A percentile compares a stretch with the other conserved stretches of the same genome.
These are phyloP conservation scores for Anser brachyrhynchus DNA, from an alignment of 2,113 vertebrate genomes.

Conservation along the genomic window DNA sequence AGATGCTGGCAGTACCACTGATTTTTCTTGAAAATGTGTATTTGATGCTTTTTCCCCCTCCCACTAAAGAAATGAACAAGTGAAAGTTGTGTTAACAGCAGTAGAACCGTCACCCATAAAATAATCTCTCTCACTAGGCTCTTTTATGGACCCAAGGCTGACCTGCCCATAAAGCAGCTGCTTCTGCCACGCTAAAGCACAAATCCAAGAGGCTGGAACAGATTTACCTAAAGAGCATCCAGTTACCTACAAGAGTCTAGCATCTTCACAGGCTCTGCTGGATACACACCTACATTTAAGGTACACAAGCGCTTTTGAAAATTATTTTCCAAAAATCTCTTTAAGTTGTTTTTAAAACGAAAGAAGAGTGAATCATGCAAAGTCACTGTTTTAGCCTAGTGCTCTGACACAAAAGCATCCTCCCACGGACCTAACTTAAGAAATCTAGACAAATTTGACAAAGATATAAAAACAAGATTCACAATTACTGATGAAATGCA, in stretches of 20 bases:
- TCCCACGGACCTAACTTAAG: slow-evolving; percentile 40
- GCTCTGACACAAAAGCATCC: slow-evolving; percentile 35
- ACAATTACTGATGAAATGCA: not conserved
- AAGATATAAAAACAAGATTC: slow-evolving; percentile 32
- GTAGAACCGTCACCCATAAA: not conserved
- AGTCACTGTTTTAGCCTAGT: slow-evolving; percentile 9
- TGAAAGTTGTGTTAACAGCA: not conserved
- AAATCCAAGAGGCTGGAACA: not conserved
- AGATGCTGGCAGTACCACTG: not conserved
- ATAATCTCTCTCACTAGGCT: not conserved
- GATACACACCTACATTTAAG: not conserved
- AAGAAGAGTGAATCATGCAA: slow-evolving; percentile 34
- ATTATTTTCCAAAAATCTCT: not conserved
- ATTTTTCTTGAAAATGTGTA: not conserved
- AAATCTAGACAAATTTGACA: slow-evolving; percentile 35
- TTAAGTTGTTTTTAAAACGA: slow-evolving; percentile 28
- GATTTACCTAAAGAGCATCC: not conserved
- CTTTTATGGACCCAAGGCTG: not conserved
- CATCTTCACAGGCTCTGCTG: not conserved
- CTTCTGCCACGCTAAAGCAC: not conserved
- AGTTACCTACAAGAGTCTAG: not conserved
- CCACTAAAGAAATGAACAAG: not conserved
- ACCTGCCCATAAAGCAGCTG: not conserved
- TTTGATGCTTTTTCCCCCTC: not conserved
- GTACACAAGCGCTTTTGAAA: not conserved